A percentile compares a stretch with the other conserved stretches of the same genome.
Conservation (phyloP, 2,888 invertebrate genomes). For the Drosophila anceps region DNA sequence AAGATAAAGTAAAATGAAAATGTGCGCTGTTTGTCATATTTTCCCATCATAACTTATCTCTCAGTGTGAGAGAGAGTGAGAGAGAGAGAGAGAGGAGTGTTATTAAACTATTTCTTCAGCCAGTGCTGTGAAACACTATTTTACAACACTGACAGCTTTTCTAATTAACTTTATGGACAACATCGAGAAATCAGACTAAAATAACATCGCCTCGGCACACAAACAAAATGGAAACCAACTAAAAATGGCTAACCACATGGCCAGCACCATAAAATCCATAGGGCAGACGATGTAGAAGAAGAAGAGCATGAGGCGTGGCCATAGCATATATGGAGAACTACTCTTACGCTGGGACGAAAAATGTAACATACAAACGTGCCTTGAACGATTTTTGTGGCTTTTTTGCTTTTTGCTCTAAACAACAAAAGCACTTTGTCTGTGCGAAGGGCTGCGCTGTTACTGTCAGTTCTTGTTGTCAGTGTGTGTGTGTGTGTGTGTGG, state of each 20-base stretch:
- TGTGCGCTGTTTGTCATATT: conserved; percentile 79
- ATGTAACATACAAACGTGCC: conserved; percentile 69
- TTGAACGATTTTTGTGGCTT: conserved; percentile 80
- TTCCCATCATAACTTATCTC: conserved; percentile 81
- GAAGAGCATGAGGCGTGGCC: background rate
- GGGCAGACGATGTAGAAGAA: background rate
- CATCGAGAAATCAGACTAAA: conserved; percentile 52
- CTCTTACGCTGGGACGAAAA: conserved; percentile 36
- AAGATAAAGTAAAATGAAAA: conserved; percentile 30
- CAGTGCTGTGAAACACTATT: conserved; percentile 29
- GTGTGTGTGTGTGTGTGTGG: conserved; percentile 34
- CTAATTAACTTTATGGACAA: conserved; percentile 63
- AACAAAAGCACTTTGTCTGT: conserved; percentile 73
- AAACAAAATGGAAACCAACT: conserved; percentile 55
- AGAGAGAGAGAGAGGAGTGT: background rate
- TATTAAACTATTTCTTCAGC: background rate
- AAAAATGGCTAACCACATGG: conserved; percentile 68
- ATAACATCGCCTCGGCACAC: conserved; percentile 35
- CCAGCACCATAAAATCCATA: background rate
- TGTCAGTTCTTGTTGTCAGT: conserved; percentile 28
- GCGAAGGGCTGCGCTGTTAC: conserved; percentile 22
- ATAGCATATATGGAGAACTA: conserved; percentile 34
- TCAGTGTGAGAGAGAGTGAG: conserved; percentile 11
- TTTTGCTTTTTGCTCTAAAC: conserved; percentile 78
- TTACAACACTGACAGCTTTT: conserved; percentile 37